phyloP scores from a whole-genome alignment of 2,113 vertebrate species.

The Pyxicephalus adspersus region DNA sequence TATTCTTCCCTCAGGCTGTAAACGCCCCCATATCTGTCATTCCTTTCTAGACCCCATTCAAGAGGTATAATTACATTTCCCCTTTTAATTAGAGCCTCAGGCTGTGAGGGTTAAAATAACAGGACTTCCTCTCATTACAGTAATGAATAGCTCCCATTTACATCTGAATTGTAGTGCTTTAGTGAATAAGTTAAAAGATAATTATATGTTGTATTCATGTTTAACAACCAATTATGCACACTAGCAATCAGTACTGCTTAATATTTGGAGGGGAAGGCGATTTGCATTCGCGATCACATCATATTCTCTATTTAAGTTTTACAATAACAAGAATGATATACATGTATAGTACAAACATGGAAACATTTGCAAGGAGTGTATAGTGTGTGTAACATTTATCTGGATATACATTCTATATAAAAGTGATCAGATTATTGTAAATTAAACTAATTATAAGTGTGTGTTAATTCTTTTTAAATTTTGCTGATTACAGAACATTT shows the following conservation, averaged over 20 bases:
- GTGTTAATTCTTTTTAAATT: no score
- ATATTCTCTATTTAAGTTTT: no score
- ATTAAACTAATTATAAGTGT: no score
- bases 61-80: slow-evolving; percentile 29
- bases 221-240: slow-evolving; percentile 10
- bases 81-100: slow-evolving; percentile 17
- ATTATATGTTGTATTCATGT: slow-evolving; percentile 26
- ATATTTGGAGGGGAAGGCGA: slow-evolving; percentile 1
- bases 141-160: slow-evolving; percentile 21
- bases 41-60: neutral
- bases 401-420: no score
- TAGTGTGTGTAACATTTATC: no score
- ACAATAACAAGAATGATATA: no score
- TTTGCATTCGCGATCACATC: no score
- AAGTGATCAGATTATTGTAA: no score
- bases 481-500: no score
- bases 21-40: neutral
- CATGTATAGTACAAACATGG: no score
- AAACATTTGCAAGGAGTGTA: no score
- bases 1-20: neutral
- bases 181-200: slow-evolving; percentile 16
- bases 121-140: slow-evolving; percentile 15
- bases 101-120: slow-evolving; percentile 17
- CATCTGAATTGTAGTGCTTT: slow-evolving; percentile 14
- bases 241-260: neutral